Conservation (phyloP, 1,140 invertebrate genomes). For the Telenomus remus region DNA sequence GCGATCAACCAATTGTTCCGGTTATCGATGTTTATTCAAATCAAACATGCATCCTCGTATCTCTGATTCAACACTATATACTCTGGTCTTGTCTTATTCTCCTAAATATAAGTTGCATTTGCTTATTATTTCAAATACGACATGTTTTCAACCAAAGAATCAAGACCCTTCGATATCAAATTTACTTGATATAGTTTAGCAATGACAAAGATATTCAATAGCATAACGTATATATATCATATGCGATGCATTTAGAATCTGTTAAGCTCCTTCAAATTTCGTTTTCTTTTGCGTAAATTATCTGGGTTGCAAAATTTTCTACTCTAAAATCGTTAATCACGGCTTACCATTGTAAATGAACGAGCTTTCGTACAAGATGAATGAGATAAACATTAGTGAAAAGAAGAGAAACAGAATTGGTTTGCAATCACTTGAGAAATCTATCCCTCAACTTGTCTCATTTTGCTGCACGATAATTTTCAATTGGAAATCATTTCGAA, state of each 20-base stretch:
- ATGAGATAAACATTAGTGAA: conserved; percentile 48
- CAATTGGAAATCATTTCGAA: conserved; percentile 40
- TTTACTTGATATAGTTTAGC: no score
- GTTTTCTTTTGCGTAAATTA: no score
- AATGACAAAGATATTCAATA: no score
- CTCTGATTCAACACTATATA: not conserved
- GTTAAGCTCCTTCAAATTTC: no score
- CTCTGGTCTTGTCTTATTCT: not conserved
- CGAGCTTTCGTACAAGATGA: conserved; percentile 41
- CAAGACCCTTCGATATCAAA: no score
- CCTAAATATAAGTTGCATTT: no score
- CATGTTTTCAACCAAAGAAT: no score
- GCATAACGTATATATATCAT: no score
- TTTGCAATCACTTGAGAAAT: conserved; percentile 37
- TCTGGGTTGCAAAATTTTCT: conserved; percentile 38
- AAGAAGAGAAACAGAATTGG: conserved; percentile 33
- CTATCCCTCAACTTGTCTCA: conserved; percentile 37
- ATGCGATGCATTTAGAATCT: no score
- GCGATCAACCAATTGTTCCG: conserved; percentile 23
- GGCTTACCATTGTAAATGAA: conserved; percentile 53
- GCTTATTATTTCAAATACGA: no score
- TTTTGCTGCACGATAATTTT: conserved; percentile 19
- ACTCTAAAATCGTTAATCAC: conserved; percentile 39
- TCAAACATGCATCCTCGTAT: conserved; percentile 4
- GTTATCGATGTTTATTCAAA: conserved; percentile 32